These are phyloP conservation scores for Drosophila nigricruria DNA, from an alignment of 2,888 invertebrate genomes.

Conservation along the genomic window DNA sequence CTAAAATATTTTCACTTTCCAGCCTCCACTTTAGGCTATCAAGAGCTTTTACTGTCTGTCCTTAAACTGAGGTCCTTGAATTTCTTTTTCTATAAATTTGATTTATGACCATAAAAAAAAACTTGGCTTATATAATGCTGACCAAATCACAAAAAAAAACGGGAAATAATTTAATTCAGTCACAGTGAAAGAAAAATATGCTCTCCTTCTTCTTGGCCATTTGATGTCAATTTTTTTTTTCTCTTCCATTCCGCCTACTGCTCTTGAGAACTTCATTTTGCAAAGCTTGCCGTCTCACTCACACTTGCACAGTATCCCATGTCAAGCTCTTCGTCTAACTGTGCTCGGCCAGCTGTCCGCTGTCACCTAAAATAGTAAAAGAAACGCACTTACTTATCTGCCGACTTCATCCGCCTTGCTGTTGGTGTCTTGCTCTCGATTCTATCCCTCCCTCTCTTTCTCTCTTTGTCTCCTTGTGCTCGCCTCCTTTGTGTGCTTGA, in stretches of 20 bases:
- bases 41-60: constrained; percentile 19
- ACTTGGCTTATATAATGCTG: constrained; percentile 31
- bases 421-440: background rate
- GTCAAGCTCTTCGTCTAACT: constrained; percentile 17
- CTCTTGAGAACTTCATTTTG: constrained; percentile 70
- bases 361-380: constrained; percentile 54
- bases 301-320: no score
- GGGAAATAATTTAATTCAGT: constrained; percentile 59
- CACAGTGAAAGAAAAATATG: constrained; percentile 12
- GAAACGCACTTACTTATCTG: constrained; percentile 76
- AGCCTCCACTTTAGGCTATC: constrained; percentile 9
- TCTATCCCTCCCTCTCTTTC: background rate
- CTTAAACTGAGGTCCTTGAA: constrained; percentile 10
- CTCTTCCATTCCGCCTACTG: constrained; percentile 19
- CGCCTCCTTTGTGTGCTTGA: constrained; percentile 66
- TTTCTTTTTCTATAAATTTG: constrained; percentile 50
- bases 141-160: constrained; percentile 43
- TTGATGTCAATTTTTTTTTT: constrained; percentile 11
- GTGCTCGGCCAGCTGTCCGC: constrained; percentile 66
- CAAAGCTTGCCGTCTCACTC: constrained; percentile 38
- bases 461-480: background rate
- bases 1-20: constrained; percentile 1
- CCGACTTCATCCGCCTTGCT: constrained; percentile 48
- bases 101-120: constrained; percentile 60
- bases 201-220: constrained; percentile 29